Base-by-base conservation (phyloP, 2,888 invertebrate genomes). In the Rhamphomyia laevipes region DNA sequence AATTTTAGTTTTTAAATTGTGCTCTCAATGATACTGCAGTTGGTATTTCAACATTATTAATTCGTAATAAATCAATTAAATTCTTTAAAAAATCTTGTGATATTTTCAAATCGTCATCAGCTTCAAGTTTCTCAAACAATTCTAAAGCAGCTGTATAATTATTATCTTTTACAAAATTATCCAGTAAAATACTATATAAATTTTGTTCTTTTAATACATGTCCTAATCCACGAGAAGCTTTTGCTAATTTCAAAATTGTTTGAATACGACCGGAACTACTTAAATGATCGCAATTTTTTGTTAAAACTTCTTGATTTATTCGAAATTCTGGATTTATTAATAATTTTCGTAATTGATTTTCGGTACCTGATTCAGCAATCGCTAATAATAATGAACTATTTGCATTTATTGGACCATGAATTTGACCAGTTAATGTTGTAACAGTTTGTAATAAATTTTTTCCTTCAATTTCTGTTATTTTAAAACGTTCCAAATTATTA, bases 271-370 rank as follows among this genome's bases (percentile, higher is more conserved):
- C 66, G 49, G 63, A 61, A 46, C 61, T 57, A 0, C 63, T 65
- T 43, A 70, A 55, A 53, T 68, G 63, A 43, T 77, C 75, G 57
- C 78, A 78, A 50, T 75, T 73, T 4, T 75, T 72, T 13, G 73
- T 43, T 5, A 80, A 55, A 11, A 74, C 70, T 15, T 76, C 75
- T 0, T 74, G 70, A 47, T 77, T 77, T 50, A 77, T 64, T 49
- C 71, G 71, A 11, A 76, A 71, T 1, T 71, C 65, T 0, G 79
- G 77, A 57, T 77, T 79, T 5, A 68, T 61, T 4, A 76, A 57
- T 15, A 73, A 56, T 38, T 74, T 74, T n/a, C 66, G 64, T 37
- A 76, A 55, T 46, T 72, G 67, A 41, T 67, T 68, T 37, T 68
- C 67, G 4, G 68, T 66, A 2, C 74, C 73, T 2, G 69, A 68